phyloP scores from a whole-genome alignment of 2,113 vertebrate species.

The Steatornis caripensis region DNA sequence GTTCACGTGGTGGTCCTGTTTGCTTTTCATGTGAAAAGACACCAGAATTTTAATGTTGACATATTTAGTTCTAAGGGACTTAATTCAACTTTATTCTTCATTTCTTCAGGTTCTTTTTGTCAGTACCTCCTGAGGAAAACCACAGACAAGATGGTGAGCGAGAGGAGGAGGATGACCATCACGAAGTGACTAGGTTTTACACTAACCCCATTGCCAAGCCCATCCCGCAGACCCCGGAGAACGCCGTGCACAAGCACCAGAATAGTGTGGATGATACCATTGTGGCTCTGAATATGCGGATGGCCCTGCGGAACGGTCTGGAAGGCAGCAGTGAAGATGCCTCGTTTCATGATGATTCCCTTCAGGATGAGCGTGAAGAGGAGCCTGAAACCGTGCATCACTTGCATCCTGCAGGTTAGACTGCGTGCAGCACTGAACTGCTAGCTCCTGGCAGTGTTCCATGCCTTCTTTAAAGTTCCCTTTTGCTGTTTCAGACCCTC shows the following conservation, averaged over 20 bases:
- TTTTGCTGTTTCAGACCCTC: not conserved
- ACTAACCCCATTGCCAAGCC: slow-evolving; percentile 89
- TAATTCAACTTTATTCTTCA: not conserved
- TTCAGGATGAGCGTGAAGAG: slow-evolving; percentile 86
- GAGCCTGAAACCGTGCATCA: slow-evolving; percentile 64
- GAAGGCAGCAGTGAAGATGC: slow-evolving; percentile 89
- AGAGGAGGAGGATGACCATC: slow-evolving; percentile 71
- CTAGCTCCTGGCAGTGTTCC: not conserved
- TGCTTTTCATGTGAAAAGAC: not conserved
- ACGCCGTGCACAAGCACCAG: slow-evolving; percentile 56
- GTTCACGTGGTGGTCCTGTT: rapidly evolving
- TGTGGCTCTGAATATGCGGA: slow-evolving; percentile 83
- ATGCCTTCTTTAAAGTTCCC: too few species aligned
- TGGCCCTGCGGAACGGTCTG: slow-evolving; percentile 75
- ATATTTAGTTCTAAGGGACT: too few species aligned
- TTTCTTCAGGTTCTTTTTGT: slow-evolving; percentile 26
- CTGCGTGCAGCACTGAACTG: too few species aligned
- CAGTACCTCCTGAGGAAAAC: slow-evolving; percentile 72
- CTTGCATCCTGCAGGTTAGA: slow-evolving; percentile 86
- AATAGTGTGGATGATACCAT: slow-evolving; percentile 85
- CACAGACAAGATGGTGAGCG: slow-evolving; percentile 72
- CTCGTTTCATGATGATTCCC: slow-evolving; percentile 86
- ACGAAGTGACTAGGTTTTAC: slow-evolving; percentile 84
- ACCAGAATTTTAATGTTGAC: not conserved
- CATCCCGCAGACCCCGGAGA: slow-evolving; percentile 78